Conservation (phyloP, 2,113 vertebrate genomes). For the Strix aluco region DNA sequence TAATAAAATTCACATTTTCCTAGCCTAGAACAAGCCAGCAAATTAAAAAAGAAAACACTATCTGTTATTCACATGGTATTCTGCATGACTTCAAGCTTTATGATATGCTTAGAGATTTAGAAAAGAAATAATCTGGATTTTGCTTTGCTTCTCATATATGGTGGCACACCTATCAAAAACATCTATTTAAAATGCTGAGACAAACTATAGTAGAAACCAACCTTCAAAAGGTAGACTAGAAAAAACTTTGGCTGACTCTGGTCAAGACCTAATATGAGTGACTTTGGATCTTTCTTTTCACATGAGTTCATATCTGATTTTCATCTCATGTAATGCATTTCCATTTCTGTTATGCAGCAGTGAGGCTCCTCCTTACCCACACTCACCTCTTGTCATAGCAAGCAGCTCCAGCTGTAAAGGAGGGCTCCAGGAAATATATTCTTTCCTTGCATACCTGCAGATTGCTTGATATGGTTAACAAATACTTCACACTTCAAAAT, state of each 20-base stretch:
- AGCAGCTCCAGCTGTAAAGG: rapidly evolving
- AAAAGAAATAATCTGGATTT: background rate
- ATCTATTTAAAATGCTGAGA: background rate
- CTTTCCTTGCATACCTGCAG: background rate
- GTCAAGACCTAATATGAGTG: background rate
- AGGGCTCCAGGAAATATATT: background rate
- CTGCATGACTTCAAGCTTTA: background rate
- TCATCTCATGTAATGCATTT: background rate
- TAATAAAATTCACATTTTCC: background rate
- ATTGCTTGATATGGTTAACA: background rate
- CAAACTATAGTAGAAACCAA: background rate
- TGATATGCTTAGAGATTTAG: background rate
- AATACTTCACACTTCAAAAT: background rate
- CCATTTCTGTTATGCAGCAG: background rate
- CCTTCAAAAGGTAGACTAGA: background rate
- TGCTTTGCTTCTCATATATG: background rate
- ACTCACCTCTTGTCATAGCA: background rate
- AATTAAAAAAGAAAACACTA: background rate
- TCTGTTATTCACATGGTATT: background rate
- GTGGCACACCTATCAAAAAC: background rate
- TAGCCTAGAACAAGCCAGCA: background rate
- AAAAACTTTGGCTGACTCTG: background rate
- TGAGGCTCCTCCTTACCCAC: background rate
- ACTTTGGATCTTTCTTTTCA: background rate
- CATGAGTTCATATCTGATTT: background rate